Base-by-base conservation (phyloP, 2,797 vertebrate species). In the Hemibagrus guttatus region DNA sequence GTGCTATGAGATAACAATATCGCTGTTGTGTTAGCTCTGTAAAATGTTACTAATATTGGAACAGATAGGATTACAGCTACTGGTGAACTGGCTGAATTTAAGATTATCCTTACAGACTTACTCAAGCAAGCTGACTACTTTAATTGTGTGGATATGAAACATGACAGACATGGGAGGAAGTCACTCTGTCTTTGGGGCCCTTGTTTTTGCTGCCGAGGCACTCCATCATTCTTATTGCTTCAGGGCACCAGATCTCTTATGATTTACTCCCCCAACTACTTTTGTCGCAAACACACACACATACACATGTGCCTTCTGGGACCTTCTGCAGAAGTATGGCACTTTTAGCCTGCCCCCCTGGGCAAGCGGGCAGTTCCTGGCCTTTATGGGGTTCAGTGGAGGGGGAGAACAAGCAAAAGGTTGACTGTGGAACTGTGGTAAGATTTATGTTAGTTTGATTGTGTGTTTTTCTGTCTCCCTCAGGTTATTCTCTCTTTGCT, bases 51-150 rank as follows among this genome's bases (percentile, higher is more conserved):
- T 93, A 94, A 94, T 94, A 95, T 92, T 86, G 76, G 88, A 94
- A 94, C 92, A 91, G 92, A 94, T 93, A 89, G 93, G 93, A 95
- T 94, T 94, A 94, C 92, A 87, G 89, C 90, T 89, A 88, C 88
- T 80, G 0, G 87, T 91, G 91, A 91, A 91, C 91, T 92, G 83
- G 42, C 59, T 87, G 89, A 85, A 91, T 90, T 91, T 90, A 87
- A 88, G 89, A 85, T 87, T 85, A 26, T 83, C 82, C 54, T 42
- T 69, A 49, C n/a, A 28, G 76, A 87, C 69, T 85, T 87, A 88
- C 64, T 69, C 81, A 87, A 85, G 89, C 80, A 42, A 72, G 9
- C 92, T 90, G 93, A 94, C 93, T 93, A 87, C 88, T 94, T 94
- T 92, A 94, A 94, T 93, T 93, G 92, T 91, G 78, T 90, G 54